phyloP scores from a whole-genome alignment of 2,797 vertebrate species.

The Meda fulgida region DNA sequence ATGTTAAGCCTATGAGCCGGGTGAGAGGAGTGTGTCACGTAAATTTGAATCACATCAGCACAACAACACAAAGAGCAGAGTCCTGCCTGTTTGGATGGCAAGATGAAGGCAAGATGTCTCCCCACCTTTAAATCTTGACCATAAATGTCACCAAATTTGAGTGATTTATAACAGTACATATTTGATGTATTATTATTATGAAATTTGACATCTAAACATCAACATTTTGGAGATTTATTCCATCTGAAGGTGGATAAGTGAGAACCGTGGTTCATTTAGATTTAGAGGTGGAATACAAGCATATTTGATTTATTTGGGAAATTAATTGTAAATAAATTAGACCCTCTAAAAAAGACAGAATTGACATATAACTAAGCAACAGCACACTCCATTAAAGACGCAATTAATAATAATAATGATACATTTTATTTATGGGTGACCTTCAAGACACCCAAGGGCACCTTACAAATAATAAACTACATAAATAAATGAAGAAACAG shows the following conservation, averaged over 20 bases:
- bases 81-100: neutral
- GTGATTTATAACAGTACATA: neutral
- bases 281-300: neutral
- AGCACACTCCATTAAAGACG: neutral
- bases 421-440: too few species aligned
- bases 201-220: neutral
- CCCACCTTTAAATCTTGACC: neutral
- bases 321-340: neutral
- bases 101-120: neutral
- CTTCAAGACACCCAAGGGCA: too few species aligned
- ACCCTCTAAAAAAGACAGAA: neutral
- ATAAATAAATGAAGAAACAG: too few species aligned
- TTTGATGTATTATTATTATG: neutral
- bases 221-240: neutral
- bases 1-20: neutral
- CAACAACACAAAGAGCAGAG: neutral
- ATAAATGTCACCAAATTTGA: neutral
- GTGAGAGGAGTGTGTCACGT: slow-evolving; percentile 8
- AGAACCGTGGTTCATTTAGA: neutral
- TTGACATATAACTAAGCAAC: neutral
- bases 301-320: neutral
- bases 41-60: slow-evolving; percentile 33
- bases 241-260: neutral
- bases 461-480: too few species aligned
- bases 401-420: too few species aligned